These are phyloP conservation scores for Chorisops tibialis DNA, from an alignment of 2,888 invertebrate genomes.

Conservation along the genomic window DNA sequence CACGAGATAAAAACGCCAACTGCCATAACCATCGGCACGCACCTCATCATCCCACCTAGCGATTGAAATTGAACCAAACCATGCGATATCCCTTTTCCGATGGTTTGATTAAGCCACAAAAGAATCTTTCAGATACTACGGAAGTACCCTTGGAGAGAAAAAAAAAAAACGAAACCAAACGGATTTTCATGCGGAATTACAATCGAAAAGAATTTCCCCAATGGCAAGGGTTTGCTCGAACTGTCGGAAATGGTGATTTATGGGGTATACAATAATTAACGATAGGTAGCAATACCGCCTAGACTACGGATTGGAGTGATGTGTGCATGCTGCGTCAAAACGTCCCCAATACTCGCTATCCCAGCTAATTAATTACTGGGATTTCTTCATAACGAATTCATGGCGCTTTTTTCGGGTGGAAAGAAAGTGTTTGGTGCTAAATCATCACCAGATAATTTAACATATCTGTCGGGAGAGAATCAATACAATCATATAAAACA, in stretches of 20 bases:
- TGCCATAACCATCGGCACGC: conserved; percentile 20
- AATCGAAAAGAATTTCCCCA: conserved; percentile 21
- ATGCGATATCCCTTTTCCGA: conserved; percentile 23
- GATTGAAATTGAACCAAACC: conserved; percentile 18
- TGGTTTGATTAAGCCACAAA: conserved; percentile 12
- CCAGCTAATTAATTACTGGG: conserved; percentile 20
- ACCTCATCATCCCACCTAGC: conserved; percentile 19
- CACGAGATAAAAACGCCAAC: conserved; percentile 13
- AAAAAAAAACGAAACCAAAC: background rate
- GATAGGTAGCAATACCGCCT: conserved; percentile 6
- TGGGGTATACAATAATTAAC: conserved; percentile 21
- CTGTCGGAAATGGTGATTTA: conserved; percentile 24
- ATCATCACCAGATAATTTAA: conserved; percentile 20
- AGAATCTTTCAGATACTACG: background rate
- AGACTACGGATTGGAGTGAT: background rate
- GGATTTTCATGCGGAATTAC: conserved; percentile 18
- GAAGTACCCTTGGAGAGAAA: background rate
- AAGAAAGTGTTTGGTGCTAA: conserved; percentile 17
- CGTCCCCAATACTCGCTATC: conserved; percentile 6
- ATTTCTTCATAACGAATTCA: conserved; percentile 24
- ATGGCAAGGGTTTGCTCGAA: conserved; percentile 19
- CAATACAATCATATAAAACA: too few species aligned
- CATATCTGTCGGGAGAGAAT: conserved; percentile 1
- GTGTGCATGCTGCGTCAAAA: background rate
- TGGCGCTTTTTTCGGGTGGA: background rate